Percentiles rank a stretch among this genome's conserved stretches.
phyloP scores from a whole-genome alignment of 2,888 invertebrate genomes.

The Campoletis raptor region DNA sequence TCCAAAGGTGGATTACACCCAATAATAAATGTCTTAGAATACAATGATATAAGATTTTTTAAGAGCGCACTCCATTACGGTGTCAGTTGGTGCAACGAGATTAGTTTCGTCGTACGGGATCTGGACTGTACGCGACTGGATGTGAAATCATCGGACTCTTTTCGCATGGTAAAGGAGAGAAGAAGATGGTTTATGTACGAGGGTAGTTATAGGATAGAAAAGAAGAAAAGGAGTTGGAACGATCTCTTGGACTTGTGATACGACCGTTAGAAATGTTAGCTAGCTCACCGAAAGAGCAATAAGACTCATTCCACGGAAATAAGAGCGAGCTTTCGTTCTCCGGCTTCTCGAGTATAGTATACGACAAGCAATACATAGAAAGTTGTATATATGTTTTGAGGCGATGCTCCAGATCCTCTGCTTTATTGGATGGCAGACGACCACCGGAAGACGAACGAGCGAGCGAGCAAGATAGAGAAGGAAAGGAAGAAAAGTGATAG shows the following conservation, averaged over 20 bases:
- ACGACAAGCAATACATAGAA: slow-evolving; percentile 43
- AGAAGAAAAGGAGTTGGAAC: slow-evolving; percentile 21
- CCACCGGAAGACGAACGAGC: slow-evolving; percentile 43
- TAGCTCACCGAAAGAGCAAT: slow-evolving; percentile 55
- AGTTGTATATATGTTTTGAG: slow-evolving; percentile 26
- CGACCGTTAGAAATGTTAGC: slow-evolving; percentile 56
- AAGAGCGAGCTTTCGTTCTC: slow-evolving; percentile 51
- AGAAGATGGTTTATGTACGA: slow-evolving; percentile 18
- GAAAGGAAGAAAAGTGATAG: background rate
- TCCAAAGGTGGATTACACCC: background rate
- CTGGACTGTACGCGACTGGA: slow-evolving; percentile 1
- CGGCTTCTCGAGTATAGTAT: slow-evolving; percentile 34
- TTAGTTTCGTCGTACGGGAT: slow-evolving; percentile 36
- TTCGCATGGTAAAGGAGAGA: slow-evolving; percentile 28
- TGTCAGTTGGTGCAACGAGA: slow-evolving; percentile 40
- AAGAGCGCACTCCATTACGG: slow-evolving; percentile 21
- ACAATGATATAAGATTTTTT: slow-evolving; percentile 25
- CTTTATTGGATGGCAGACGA: slow-evolving; percentile 60
- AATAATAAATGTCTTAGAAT: background rate
- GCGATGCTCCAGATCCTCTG: slow-evolving; percentile 42
- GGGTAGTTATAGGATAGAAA: slow-evolving; percentile 29
- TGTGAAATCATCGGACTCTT: slow-evolving; percentile 43
- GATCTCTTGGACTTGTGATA: slow-evolving; percentile 36
- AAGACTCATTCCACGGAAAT: slow-evolving; percentile 60
- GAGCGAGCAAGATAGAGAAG: background rate